Percentiles rank a stretch among this genome's conserved stretches.
These are phyloP conservation scores for Drosophila simulans DNA, from an alignment of 1,140 invertebrate species.

Conservation along the genomic window DNA sequence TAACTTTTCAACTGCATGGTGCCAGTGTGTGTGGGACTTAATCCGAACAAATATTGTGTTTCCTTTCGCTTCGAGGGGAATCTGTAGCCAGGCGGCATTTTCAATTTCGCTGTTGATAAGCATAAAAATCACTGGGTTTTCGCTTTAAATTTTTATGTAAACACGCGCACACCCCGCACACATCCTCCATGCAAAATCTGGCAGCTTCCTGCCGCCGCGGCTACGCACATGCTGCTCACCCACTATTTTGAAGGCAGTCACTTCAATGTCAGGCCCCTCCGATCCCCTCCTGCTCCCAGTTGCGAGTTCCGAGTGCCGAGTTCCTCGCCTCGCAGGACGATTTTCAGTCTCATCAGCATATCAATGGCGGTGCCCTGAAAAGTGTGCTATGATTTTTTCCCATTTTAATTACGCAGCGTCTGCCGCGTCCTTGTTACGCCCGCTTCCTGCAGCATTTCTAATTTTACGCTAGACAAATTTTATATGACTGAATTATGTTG, in stretches of 20 bases:
- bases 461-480: slow-evolving; percentile 81
- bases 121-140: slow-evolving; percentile 76
- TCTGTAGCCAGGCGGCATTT: slow-evolving; percentile 53
- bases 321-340: background rate
- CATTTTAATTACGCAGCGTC: slow-evolving; percentile 75
- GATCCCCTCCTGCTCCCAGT: background rate
- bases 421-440: slow-evolving; percentile 37
- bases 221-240: slow-evolving; percentile 26
- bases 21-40: slow-evolving; percentile 20
- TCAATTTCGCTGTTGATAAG: slow-evolving; percentile 75
- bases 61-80: slow-evolving; percentile 37
- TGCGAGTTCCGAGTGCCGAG: too few relatives aligned
- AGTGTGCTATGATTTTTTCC: slow-evolving; percentile 63
- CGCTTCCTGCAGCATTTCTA: slow-evolving; percentile 63
- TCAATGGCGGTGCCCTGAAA: slow-evolving; percentile 62
- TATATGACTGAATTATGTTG: slow-evolving; percentile 82
- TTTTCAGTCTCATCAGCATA: slow-evolving; percentile 68
- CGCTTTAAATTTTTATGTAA: slow-evolving; percentile 77
- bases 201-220: background rate
- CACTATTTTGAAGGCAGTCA: slow-evolving; percentile 63
- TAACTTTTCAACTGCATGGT: background rate
- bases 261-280: slow-evolving; percentile 71
- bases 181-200: slow-evolving; percentile 6
- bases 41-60: slow-evolving; percentile 48
- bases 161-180: slow-evolving; percentile 31